phyloP scores from a whole-genome alignment of 2,888 invertebrate species.

The Acronicta leporina region DNA sequence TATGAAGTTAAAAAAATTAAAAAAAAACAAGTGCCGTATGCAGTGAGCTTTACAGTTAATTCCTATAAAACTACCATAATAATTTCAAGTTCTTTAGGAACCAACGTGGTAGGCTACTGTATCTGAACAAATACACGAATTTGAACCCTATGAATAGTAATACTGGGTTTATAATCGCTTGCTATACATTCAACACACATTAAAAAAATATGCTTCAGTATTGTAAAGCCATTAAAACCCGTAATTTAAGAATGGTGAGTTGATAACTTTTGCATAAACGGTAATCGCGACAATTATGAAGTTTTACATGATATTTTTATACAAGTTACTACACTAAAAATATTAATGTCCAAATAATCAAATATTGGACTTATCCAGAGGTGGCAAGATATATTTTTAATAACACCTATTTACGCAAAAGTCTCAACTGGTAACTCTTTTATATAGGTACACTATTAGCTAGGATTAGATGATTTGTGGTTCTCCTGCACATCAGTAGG shows the following conservation, averaged over 20 bases:
- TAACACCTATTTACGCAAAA: constrained; percentile 45
- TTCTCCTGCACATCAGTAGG: constrained; percentile 65
- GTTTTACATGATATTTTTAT: constrained; percentile 36
- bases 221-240: constrained; percentile 47
- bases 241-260: constrained; percentile 53
- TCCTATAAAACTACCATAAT: constrained; percentile 58
- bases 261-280: constrained; percentile 59
- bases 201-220: constrained; percentile 23
- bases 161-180: constrained; percentile 51
- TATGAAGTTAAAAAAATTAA: no score
- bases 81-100: constrained; percentile 72
- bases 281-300: constrained; percentile 23
- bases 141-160: constrained; percentile 58
- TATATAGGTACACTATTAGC: constrained; percentile 77
- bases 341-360: constrained; percentile 25
- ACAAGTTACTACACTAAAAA: constrained; percentile 46
- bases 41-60: constrained; percentile 47
- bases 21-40: constrained; percentile 15
- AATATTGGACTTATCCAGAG: constrained; percentile 25
- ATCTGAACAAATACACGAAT: constrained; percentile 59
- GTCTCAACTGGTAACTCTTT: constrained; percentile 54
- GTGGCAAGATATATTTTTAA: constrained; percentile 41
- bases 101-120: constrained; percentile 63
- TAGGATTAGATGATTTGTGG: constrained; percentile 79
- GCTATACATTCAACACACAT: constrained; percentile 31